Percentiles rank a stretch among this genome's conserved stretches.
phyloP scores from a whole-genome alignment of 92 coral and sea anemone species.

The Epizoanthus illoricatus region DNA sequence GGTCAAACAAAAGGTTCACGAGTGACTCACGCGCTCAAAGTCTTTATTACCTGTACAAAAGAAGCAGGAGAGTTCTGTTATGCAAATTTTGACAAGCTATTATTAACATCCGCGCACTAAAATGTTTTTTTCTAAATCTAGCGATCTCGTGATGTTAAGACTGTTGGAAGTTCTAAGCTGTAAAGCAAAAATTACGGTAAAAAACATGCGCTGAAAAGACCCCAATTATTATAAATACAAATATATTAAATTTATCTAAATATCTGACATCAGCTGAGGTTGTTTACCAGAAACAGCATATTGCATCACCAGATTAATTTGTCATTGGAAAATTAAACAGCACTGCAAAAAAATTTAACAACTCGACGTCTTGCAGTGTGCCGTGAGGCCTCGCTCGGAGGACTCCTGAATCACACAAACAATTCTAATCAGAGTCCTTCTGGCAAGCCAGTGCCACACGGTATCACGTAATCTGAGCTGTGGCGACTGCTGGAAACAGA shows the following conservation, averaged over 20 bases:
- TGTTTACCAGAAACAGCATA: conserved; percentile 13
- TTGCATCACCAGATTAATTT: conserved; percentile 34
- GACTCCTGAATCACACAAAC: not conserved
- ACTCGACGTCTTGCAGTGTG: not conserved
- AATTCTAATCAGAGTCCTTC: not conserved
- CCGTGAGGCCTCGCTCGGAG: not conserved
- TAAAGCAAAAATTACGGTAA: too few relatives aligned
- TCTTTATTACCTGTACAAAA: not conserved
- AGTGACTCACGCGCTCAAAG: conserved; percentile 16
- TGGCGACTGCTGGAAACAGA: not conserved
- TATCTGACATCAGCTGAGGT: conserved; percentile 11
- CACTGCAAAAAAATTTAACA: conserved; percentile 14
- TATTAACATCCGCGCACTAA: not conserved
- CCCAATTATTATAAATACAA: too few relatives aligned
- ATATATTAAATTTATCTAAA: not conserved
- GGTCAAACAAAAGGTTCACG: not conserved
- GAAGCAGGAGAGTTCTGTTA: not conserved
- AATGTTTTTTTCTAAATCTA: not conserved
- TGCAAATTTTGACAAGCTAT: conserved; percentile 13
- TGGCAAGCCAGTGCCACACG: not conserved
- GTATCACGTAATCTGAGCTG: conserved; percentile 5
- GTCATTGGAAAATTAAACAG: conserved; percentile 31
- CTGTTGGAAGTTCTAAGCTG: too few relatives aligned
- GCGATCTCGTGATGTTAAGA: not conserved
- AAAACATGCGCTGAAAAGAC: too few relatives aligned